Conservation (phyloP, 2,888 invertebrate genomes). For the Cosmia pyralina region DNA sequence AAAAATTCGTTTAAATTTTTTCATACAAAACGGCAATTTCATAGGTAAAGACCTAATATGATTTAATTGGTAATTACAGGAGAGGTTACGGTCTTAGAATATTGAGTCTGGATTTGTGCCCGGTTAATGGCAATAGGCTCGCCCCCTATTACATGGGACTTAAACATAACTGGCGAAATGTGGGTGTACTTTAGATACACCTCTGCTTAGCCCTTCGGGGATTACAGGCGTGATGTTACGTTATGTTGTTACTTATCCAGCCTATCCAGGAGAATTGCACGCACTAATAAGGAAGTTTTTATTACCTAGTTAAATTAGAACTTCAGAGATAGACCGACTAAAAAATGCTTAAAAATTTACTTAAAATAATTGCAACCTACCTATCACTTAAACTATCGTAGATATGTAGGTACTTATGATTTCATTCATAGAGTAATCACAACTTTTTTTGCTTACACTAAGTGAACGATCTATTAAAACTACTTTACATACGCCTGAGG, state of each 20-base stretch:
- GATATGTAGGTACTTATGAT: neutral
- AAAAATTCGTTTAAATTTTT: too few species aligned
- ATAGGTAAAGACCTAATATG: too few species aligned
- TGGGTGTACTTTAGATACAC: neutral
- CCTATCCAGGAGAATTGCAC: neutral
- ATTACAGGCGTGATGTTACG: neutral
- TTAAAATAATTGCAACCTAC: neutral
- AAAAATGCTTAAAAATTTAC: neutral
- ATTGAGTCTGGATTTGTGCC: neutral
- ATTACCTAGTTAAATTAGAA: neutral
- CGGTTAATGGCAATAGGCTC: neutral
- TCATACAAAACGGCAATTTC: too few species aligned
- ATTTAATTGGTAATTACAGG: slow-evolving; percentile 13
- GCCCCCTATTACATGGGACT: neutral
- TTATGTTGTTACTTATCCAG: neutral
- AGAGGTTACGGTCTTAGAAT: neutral
- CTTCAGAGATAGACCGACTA: neutral
- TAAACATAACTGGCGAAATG: neutral
- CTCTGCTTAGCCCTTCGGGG: neutral
- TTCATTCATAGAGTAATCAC: neutral
- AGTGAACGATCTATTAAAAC: neutral
- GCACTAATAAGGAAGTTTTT: slow-evolving; percentile 10
- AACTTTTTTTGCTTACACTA: neutral
- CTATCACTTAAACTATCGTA: neutral
- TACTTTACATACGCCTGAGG: neutral